Evolutionary conservation across 2,113 vertebrate genomes (phyloP).

Genomic region (Hyperoodon ampullatus): DNA sequence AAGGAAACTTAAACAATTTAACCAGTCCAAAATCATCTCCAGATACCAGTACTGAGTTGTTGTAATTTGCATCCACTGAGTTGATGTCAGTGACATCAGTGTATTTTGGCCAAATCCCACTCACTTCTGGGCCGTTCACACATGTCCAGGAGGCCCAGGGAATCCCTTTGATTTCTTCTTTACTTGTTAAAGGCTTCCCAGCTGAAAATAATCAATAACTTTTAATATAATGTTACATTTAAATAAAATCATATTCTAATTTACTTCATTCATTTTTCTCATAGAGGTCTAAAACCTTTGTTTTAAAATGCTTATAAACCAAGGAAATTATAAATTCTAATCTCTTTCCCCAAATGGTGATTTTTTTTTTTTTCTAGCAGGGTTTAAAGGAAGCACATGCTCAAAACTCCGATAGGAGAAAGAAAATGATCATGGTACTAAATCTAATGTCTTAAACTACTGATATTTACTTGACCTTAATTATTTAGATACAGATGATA

Average conservation of each 20-base stretch:
- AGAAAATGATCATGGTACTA: background rate
- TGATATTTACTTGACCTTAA: background rate
- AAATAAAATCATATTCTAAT: background rate
- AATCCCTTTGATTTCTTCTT: conserved; percentile 95
- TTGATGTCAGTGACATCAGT: conserved; percentile 92
- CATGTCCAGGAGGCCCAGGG: conserved; percentile 97
- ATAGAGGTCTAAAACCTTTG: background rate
- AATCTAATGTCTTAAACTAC: background rate
- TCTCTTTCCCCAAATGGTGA: background rate
- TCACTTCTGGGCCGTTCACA: conserved; percentile 95
- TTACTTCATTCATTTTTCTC: background rate
- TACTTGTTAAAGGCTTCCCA: conserved; percentile 91
- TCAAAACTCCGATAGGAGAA: background rate
- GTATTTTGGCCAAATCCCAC: conserved; percentile 97
- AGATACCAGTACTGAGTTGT: conserved; percentile 91
- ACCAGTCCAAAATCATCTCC: conserved; percentile 96
- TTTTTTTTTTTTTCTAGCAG: background rate
- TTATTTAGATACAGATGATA: background rate
- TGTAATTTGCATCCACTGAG: conserved; percentile 97
- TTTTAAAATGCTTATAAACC: background rate
- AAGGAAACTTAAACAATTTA: conserved; percentile 95
- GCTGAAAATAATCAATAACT: conserved; percentile 84
- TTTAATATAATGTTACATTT: conserved; percentile 53
- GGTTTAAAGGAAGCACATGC: background rate
- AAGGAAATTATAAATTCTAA: background rate